These are phyloP conservation scores for Drosophila mayaguana DNA, from an alignment of 2,888 invertebrate genomes.

Conservation along the genomic window DNA sequence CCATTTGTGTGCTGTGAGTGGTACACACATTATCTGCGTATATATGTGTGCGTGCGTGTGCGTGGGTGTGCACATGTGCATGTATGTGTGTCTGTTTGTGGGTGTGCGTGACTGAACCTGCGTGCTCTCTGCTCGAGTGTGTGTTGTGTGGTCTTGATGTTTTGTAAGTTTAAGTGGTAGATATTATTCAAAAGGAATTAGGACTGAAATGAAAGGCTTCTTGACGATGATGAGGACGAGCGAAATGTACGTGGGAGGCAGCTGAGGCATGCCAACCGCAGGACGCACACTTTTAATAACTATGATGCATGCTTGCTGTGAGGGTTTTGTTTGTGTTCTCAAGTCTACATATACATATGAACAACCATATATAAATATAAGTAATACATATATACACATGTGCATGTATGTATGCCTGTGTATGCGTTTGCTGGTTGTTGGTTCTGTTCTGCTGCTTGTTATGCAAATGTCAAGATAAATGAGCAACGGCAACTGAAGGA, in stretches of 20 bases:
- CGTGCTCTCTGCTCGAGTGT: slow-evolving; percentile 27
- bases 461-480: slow-evolving; percentile 72
- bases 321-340: slow-evolving; percentile 9
- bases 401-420: slow-evolving; percentile 11
- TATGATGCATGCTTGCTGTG: slow-evolving; percentile 45
- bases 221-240: slow-evolving; percentile 50
- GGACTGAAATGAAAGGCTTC: slow-evolving; percentile 77
- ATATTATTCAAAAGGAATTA: slow-evolving; percentile 81
- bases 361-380: slow-evolving; percentile 5
- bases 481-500: slow-evolving; percentile 54
- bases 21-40: neutral
- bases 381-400: neutral
- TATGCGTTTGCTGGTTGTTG: slow-evolving; percentile 53
- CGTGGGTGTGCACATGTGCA: neutral
- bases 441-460: slow-evolving; percentile 61
- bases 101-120: slow-evolving; percentile 18
- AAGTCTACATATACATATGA: slow-evolving; percentile 15
- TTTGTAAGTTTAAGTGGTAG: slow-evolving; percentile 79
- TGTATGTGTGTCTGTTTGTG: slow-evolving; percentile 12
- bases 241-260: slow-evolving; percentile 20
- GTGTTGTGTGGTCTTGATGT: slow-evolving; percentile 63
- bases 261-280: slow-evolving; percentile 56
- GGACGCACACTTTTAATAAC: slow-evolving; percentile 72
- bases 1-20: slow-evolving; percentile 32
- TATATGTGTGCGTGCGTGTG: neutral